Base-by-base conservation (phyloP, 2,113 vertebrate species). In the Rhinoderma darwinii region DNA sequence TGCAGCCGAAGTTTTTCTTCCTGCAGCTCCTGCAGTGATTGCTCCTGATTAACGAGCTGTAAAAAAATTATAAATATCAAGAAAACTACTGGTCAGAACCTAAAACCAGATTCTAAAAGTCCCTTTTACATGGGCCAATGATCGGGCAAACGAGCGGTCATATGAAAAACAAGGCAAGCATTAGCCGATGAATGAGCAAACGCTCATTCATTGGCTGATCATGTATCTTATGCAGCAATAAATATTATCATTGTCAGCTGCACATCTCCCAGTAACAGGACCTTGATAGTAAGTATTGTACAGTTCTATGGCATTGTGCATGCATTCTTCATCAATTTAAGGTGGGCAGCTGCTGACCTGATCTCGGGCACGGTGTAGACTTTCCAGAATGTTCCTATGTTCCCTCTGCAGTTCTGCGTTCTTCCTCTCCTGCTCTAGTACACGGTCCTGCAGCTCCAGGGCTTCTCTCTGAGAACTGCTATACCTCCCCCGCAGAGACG, bases 1-100 rank as follows among this genome's bases (percentile, higher is more conserved):
- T 92, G 88, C 7, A 92, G 90, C 66, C 77, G 88, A 82, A 91
- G 82, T 66, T 74, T 88, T 86, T 92, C 90, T 84, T 89, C 86
- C 89, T 90, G 86, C 80, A 90, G 72, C 89, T 90, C 90, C 22
- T 73, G 82, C 25, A 88, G 15, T 18, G 78, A 82, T 78, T 84
- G 84, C 17, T 88, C 85, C 12, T 74, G 63, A 66, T 54, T 61
- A 9, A n/a, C n/a, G 25, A 88, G 12, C 86, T 87, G 51, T 27
- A 39, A 54, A 50, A 27, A 30, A 72, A 72, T 25, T 1, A 32
- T 7, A 30, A 1, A 9, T 4, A 82, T 30, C 6, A 66, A 37
- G 11, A 51, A 18, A 27, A 2, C 11, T 44, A 39, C 18, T 72
- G 68, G 1, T 66, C 12, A 17, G 61, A 30, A n/a, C n/a, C 59